Percentiles rank a stretch among this genome's conserved stretches.
These are phyloP conservation scores for Aradophagus sp. DNA, from an alignment of 1,140 invertebrate genomes.

Conservation along the genomic window DNA sequence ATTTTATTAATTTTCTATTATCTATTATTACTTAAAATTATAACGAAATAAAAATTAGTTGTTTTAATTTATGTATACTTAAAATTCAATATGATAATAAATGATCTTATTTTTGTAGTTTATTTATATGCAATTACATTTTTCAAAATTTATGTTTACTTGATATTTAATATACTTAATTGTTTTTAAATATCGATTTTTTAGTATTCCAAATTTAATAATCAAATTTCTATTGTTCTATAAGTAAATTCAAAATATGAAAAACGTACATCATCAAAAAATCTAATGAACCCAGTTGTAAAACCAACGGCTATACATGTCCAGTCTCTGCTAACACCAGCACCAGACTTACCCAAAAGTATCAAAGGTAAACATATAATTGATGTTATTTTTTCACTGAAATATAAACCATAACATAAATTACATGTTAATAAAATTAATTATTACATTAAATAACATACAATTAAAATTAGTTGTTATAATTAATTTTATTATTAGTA, in stretches of 20 bases:
- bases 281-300: conserved; percentile 86
- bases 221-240: too few relatives aligned
- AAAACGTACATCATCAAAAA: conserved; percentile 91
- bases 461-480: too few relatives aligned
- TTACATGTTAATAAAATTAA: not conserved
- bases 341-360: conserved; percentile 81
- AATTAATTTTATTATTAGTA: conserved; percentile 28
- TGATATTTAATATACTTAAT: not conserved
- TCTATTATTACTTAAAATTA: too few relatives aligned
- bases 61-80: too few relatives aligned
- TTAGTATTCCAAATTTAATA: not conserved
- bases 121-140: too few relatives aligned
- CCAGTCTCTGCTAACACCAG: conserved; percentile 89
- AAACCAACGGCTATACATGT: conserved; percentile 93
- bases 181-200: not conserved
- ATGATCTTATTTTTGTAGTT: too few relatives aligned
- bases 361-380: conserved; percentile 79
- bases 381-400: conserved; percentile 77
- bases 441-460: not conserved
- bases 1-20: not conserved
- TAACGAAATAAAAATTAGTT: too few relatives aligned
- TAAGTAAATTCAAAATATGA: too few relatives aligned
- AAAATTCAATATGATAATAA: too few relatives aligned
- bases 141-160: too few relatives aligned
- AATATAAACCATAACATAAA: conserved; percentile 52